Base-by-base conservation (phyloP, 2,113 vertebrate species). In the Sceloporus undulatus region DNA sequence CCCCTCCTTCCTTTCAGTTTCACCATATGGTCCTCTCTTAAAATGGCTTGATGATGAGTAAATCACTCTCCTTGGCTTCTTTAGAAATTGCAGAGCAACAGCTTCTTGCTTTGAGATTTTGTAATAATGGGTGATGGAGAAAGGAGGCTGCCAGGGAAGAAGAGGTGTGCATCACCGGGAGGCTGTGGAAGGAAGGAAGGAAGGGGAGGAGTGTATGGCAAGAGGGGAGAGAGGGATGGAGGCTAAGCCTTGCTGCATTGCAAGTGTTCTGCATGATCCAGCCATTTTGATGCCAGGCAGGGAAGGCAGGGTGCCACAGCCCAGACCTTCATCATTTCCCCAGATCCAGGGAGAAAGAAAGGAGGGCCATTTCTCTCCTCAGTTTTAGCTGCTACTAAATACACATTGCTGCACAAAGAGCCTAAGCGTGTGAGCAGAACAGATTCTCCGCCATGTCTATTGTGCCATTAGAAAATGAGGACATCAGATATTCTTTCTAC, bases 211-310 rank as follows among this genome's bases (percentile, higher is more conserved):
- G 70, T 54, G 38, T 82, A 40, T 1, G 68, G 70, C 81, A 40
- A 38, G 54, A 62, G 38, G 34, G 71, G 66, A 88, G 71, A 48
- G 48, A 48, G 66, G 87, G 71, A 75, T 80, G 76, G 77, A 84
- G 76, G 90, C 70, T 84, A 25, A 84, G 70, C 59, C 62, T 78
- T 65, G 40, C 83, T 88, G 90, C 90, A 85, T 77, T 82, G 83
- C 27, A 73, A 42, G 54, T n/a, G 83, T 52, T 82, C 84, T 80
- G 74, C 79, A 70, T n/a, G n/a, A n/a, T 84, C 84, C 91, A 90
- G 91, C 88, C 91, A 90, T 92, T 90, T 92, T 92, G 91, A 56
- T 79, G 54, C 21, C 91, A 38, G 56, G 77, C 48, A 25, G 62
- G 71, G 52, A 73, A 86, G 84, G 23, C 79, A 85, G 86, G 85